Conservation (phyloP, 2,113 vertebrate genomes). For the Leptodactylus fuscus region DNA sequence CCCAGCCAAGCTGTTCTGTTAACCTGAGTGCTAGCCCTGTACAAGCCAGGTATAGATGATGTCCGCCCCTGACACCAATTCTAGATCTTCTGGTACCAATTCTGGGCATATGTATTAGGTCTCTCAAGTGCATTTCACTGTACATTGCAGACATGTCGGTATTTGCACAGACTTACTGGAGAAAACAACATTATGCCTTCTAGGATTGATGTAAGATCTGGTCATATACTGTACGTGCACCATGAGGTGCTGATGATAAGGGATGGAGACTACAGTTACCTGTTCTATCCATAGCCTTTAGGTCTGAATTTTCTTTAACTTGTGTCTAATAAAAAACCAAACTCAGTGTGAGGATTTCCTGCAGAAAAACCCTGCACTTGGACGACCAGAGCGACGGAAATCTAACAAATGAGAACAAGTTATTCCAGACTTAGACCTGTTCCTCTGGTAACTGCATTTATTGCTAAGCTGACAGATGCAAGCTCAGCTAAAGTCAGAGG, state of each 20-base stretch:
- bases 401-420: constrained; percentile 5
- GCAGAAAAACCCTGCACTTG: neutral
- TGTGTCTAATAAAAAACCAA: neutral
- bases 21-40: no score
- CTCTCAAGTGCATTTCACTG: neutral
- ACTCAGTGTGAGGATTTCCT: neutral
- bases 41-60: no score
- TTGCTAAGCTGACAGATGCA: neutral
- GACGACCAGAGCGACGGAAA: neutral
- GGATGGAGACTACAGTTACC: no score
- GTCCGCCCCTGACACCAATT: no score
- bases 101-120: neutral
- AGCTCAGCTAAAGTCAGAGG: neutral
- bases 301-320: neutral
- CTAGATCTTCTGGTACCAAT: no score
- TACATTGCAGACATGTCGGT: neutral
- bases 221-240: neutral
- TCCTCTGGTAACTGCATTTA: neutral
- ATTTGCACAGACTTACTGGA: no score
- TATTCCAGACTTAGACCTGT: neutral
- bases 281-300: no score
- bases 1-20: no score
- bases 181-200: neutral
- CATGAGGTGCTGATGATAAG: neutral
- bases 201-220: neutral